Conservation (phyloP, 2,113 vertebrate genomes). For the Anhinga anhinga region DNA sequence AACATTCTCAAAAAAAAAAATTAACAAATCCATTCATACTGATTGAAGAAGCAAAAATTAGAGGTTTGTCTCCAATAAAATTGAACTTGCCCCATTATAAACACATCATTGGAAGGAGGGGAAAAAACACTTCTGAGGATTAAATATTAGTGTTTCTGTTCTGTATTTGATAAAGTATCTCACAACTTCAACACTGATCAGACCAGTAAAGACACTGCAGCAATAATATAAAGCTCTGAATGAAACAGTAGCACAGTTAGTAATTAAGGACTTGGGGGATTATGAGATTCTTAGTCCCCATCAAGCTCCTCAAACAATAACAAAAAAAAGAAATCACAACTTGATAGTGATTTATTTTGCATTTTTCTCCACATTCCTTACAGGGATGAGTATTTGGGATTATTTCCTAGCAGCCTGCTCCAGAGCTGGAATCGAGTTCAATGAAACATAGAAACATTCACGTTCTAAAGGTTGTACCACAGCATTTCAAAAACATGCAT, state of each 20-base stretch:
- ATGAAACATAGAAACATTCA: background rate
- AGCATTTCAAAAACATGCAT: background rate
- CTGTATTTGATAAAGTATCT: background rate
- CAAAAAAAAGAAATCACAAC: background rate
- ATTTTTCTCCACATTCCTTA: background rate
- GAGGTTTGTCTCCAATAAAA: background rate
- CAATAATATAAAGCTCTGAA: background rate
- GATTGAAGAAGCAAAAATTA: background rate
- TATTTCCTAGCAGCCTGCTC: background rate
- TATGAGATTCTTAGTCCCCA: background rate
- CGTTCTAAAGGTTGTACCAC: background rate
- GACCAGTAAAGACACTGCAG: background rate
- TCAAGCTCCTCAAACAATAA: background rate
- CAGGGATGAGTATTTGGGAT: background rate
- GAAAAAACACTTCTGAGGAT: background rate
- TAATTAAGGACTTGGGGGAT: background rate
- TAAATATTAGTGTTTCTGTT: background rate
- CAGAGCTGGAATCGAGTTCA: background rate
- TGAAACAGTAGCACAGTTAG: background rate
- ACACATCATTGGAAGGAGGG: background rate
- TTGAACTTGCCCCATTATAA: background rate
- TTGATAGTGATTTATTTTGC: background rate
- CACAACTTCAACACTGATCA: background rate
- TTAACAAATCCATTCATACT: background rate
- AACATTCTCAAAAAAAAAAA: background rate